Percentiles rank a stretch among this genome's conserved stretches.
These are phyloP conservation scores for Triplophysa siluroides DNA, from an alignment of 2,113 vertebrate genomes.

Conservation along the genomic window DNA sequence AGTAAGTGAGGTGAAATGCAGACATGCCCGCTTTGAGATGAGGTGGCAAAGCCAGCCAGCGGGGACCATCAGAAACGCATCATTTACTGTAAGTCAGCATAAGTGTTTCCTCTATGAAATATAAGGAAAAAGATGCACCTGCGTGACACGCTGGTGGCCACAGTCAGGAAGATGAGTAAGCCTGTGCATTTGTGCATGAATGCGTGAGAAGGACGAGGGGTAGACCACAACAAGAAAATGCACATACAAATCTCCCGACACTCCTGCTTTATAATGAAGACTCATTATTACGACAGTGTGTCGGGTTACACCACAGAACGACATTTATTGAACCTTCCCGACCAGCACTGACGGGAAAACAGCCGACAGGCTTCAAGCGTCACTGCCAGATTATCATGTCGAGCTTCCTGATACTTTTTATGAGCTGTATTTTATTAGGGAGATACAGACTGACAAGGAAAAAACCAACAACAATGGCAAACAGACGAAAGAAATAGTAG, in stretches of 20 bases:
- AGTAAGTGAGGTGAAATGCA: slow-evolving; percentile 2
- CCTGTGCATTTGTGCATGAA: not conserved
- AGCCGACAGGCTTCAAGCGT: not conserved
- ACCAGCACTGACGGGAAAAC: slow-evolving; percentile 42
- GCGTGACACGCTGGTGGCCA: not conserved
- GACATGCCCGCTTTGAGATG: slow-evolving; percentile 10
- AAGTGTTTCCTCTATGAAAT: slow-evolving; percentile 13
- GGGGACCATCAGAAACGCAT: slow-evolving; percentile 38
- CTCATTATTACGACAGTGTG: slow-evolving; percentile 48
- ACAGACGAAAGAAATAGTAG: not conserved
- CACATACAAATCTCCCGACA: slow-evolving; percentile 15
- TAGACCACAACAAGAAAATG: not conserved
- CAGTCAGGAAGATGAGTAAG: slow-evolving; percentile 27
- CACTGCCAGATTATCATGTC: slow-evolving; percentile 14
- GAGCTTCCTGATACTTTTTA: slow-evolving; percentile 41
- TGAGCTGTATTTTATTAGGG: not conserved
- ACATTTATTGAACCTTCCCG: slow-evolving; percentile 30
- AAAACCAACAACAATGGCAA: not conserved
- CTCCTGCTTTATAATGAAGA: slow-evolving; percentile 30
- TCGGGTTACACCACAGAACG: slow-evolving; percentile 39
- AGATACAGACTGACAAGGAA: not conserved
- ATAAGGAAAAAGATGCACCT: slow-evolving; percentile 33
- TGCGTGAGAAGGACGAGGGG: not conserved
- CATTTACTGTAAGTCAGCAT: slow-evolving; percentile 46
- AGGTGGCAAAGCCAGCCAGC: slow-evolving; percentile 4